A percentile compares a stretch with the other conserved stretches of the same genome.
Conservation (phyloP, 1,140 invertebrate genomes). For the Saccostrea cuccullata region DNA sequence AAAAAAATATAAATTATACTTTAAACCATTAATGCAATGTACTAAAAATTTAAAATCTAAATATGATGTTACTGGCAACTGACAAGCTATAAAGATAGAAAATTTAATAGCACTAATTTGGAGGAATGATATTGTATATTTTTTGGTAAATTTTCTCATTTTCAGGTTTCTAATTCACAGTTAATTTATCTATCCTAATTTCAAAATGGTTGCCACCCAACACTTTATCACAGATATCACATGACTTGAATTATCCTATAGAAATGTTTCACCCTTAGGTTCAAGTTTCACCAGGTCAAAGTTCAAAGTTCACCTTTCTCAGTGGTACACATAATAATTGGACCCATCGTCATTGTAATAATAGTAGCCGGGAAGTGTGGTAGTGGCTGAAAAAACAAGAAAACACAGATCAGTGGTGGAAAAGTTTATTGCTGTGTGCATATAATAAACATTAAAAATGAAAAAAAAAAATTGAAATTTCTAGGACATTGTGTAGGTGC, state of each 20-base stretch:
- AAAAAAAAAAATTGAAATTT: background rate
- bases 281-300: constrained; percentile 52
- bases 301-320: constrained; percentile 56
- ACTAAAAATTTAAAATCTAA: background rate
- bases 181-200: background rate
- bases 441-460: background rate
- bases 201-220: constrained; percentile 5
- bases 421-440: background rate
- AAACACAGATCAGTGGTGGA: constrained; percentile 38
- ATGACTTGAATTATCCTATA: background rate
- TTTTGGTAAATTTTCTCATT: background rate
- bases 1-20: background rate
- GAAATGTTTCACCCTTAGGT: constrained; percentile 33
- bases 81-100: constrained; percentile 16
- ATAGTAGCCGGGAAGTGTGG: constrained; percentile 57
- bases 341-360: constrained; percentile 65
- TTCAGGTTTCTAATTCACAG: background rate
- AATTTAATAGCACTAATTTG: background rate
- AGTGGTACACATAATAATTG: constrained; percentile 71
- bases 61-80: constrained; percentile 19
- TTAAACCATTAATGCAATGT: background rate
- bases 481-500: constrained; percentile 8
- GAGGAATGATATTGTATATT: background rate
- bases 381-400: constrained; percentile 55
- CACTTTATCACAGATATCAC: constrained; percentile 28